Base-by-base conservation (phyloP, 2,888 invertebrate genomes). In the Epirrhoe tristata region DNA sequence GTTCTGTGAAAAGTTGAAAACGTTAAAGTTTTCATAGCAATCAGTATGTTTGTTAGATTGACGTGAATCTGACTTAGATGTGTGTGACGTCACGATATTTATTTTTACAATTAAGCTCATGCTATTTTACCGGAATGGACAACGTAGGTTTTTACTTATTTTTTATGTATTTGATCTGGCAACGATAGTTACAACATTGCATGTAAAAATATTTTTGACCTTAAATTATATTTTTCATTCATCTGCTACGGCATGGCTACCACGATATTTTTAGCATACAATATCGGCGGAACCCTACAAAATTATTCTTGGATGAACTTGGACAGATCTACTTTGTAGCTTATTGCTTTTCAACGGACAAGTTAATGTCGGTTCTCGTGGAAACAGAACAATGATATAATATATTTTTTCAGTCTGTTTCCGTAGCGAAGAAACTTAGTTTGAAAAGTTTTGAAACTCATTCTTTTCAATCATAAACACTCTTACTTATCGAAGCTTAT, bases 301-400 rank as follows among this genome's bases (percentile, higher is more conserved):
- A 14, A 4, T 34, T 14, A 43, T 43, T n/a, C 10, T 7, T 10
- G 1, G n/a, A 6, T 7, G 36, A 34, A 24, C 59, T 16, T 36
- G 51, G 46, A 8, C 52, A 52, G 31, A 5, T 59, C 50, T 52
- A 8, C 39, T 59, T 24, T 50, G 34, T 31, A n/a, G 53, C 59
- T 66, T 69, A 66, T 69, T 69, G 65, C 58, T 50, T 68, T 68
- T 63, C 62, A 36, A 58, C 61, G 48, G 63, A 60, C 57, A 58
- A 56, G 59, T 54, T 61, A 64, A 67, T 64, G 55, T 51, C 46
- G 58, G 53, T 54, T 67, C 43, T 58, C 48, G 46, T 60, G 53
- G 16, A 58, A 61, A 58, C 48, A 39, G 36, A 43, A 55, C 59
- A 58, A 31, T 64, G 55, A 50, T 36, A 50, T 43, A 31, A 31